phyloP scores from a whole-genome alignment of 1,140 invertebrate species.

The Dysdera silvatica region DNA sequence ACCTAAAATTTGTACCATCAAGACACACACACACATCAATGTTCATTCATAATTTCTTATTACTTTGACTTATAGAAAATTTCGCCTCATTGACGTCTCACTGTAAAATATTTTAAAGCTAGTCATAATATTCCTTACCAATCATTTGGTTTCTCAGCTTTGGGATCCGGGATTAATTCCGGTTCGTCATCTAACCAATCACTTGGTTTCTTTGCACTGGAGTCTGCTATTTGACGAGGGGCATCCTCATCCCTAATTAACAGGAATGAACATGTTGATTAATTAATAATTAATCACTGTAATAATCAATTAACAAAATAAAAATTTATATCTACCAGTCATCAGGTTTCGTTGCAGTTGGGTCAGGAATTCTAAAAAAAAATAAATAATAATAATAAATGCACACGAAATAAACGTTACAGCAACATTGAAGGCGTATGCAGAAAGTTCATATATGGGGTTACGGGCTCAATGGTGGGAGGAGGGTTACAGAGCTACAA shows the following conservation, averaged over 20 bases:
- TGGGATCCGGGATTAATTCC: conserved; percentile 76
- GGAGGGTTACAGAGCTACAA: no score
- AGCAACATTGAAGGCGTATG: no score
- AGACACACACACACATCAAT: background rate
- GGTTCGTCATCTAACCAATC: conserved; percentile 93
- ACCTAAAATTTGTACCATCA: background rate
- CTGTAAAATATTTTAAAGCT: no score
- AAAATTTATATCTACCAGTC: conserved; percentile 59
- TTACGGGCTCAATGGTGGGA: no score
- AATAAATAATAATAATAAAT: conserved; percentile 15
- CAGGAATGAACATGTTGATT: background rate
- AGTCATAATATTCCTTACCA: no score
- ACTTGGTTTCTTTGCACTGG: conserved; percentile 74
- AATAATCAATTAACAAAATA: background rate
- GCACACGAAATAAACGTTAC: no score
- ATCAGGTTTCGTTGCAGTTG: conserved; percentile 74
- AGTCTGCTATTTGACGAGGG: conserved; percentile 79
- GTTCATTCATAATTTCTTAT: no score
- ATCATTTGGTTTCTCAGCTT: conserved; percentile 78
- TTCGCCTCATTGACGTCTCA: no score
- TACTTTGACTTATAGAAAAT: no score
- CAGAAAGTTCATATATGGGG: no score
- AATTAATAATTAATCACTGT: no score
- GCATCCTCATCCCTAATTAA: conserved; percentile 71
- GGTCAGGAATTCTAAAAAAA: conserved; percentile 63